Conservation (phyloP, 2,113 vertebrate genomes). For the Scytalopus superciliaris region DNA sequence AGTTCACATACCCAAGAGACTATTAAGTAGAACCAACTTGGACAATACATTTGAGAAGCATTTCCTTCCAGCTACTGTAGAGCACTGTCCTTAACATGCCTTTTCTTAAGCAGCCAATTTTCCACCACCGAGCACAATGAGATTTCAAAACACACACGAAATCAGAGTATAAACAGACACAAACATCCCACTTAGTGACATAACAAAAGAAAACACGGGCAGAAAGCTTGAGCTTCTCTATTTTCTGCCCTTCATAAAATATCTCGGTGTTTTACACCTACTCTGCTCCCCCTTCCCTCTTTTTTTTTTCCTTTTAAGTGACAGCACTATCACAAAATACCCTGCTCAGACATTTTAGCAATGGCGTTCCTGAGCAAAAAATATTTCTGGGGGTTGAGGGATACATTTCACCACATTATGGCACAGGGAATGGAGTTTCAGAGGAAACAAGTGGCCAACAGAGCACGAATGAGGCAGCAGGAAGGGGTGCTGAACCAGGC, state of each 20-base stretch:
- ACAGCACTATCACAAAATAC: neutral
- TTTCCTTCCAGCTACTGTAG: slow-evolving; percentile 68
- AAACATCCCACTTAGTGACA: slow-evolving; percentile 56
- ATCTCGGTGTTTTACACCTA: neutral
- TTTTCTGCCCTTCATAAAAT: neutral
- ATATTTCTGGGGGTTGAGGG: neutral
- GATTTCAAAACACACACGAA: slow-evolving; percentile 43
- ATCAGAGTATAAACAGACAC: slow-evolving; percentile 44
- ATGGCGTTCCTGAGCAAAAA: neutral
- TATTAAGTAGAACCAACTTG: slow-evolving; percentile 26
- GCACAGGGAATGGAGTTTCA: neutral
- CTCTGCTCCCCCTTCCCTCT: rapidly evolving
- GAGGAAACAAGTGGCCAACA: neutral
- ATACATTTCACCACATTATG: neutral
- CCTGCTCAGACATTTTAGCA: neutral
- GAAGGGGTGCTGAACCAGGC: neutral
- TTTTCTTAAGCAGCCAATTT: slow-evolving; percentile 56
- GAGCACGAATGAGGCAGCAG: neutral
- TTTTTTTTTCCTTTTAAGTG: neutral
- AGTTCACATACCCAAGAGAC: slow-evolving; percentile 50
- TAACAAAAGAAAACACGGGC: neutral
- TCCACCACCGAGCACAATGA: slow-evolving; percentile 55
- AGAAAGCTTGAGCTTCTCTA: neutral
- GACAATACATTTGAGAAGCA: slow-evolving; percentile 56
- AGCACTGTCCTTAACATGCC: slow-evolving; percentile 46